These are phyloP conservation scores for Drosophila repletoides DNA, from an alignment of 1,140 invertebrate genomes.

Conservation along the genomic window DNA sequence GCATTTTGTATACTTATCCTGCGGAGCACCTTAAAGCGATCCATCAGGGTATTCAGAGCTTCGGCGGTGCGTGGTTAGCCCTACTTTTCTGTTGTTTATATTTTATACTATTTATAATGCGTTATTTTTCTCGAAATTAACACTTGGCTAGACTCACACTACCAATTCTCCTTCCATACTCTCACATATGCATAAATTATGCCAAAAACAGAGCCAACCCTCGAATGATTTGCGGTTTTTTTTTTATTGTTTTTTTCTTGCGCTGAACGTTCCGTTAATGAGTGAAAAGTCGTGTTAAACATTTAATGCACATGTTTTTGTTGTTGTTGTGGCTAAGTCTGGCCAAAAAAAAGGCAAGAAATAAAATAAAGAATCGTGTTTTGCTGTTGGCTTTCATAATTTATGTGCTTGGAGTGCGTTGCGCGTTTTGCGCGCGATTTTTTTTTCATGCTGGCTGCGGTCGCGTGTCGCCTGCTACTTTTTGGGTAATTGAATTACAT, in stretches of 20 bases:
- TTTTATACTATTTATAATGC: constrained; percentile 17
- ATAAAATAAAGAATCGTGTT: no score
- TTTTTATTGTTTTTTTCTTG: constrained; percentile 17
- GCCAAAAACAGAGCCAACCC: constrained; percentile 70
- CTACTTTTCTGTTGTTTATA: constrained; percentile 10
- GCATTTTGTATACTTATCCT: no score
- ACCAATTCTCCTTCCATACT: background rate
- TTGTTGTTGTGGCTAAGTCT: constrained; percentile 25
- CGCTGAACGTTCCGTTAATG: constrained; percentile 41
- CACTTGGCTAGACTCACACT: constrained; percentile 56
- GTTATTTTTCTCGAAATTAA: constrained; percentile 60
- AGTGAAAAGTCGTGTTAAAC: constrained; percentile 77
- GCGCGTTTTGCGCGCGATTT: constrained; percentile 15
- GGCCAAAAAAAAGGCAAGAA: constrained; percentile 7
- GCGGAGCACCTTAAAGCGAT: no score
- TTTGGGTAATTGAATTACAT: constrained; percentile 56
- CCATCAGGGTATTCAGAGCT: no score
- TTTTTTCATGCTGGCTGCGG: constrained; percentile 29
- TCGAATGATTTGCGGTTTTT: constrained; percentile 43
- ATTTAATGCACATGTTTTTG: constrained; percentile 69
- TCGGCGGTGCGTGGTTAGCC: background rate
- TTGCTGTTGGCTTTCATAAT: constrained; percentile 35
- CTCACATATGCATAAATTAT: constrained; percentile 72
- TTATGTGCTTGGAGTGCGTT: constrained; percentile 49
- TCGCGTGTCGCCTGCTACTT: constrained; percentile 41